Evolutionary conservation across 1,140 invertebrate species (phyloP).

Genomic region (Trachymyrmex cornetzi): DNA sequence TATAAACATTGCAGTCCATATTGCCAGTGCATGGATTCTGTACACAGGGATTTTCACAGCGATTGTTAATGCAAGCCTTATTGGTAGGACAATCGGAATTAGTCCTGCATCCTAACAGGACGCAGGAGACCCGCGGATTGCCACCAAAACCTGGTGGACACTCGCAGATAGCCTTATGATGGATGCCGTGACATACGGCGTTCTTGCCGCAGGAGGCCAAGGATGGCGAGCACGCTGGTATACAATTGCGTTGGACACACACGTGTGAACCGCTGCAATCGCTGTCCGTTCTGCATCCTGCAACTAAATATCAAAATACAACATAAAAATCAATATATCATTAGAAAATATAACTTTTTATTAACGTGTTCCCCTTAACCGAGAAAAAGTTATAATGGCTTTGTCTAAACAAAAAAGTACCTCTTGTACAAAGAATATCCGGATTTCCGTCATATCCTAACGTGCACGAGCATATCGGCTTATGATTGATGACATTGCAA

Average conservation of each 20-base stretch:
- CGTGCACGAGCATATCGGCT: constrained; percentile 93
- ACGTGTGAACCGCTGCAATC: constrained; percentile 92
- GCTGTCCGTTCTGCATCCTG: constrained; percentile 91
- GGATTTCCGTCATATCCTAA: constrained; percentile 94
- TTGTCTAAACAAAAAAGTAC: constrained; percentile 74
- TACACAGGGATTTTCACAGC: constrained; percentile 92
- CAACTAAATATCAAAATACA: constrained; percentile 75
- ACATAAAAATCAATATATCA: background rate
- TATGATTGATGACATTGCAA: constrained; percentile 93
- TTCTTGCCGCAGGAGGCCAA: constrained; percentile 90
- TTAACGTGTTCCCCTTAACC: background rate
- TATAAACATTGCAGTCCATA: constrained; percentile 92
- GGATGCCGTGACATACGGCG: constrained; percentile 92
- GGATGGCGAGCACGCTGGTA: constrained; percentile 91
- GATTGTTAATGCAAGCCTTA: constrained; percentile 92
- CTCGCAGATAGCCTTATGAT: constrained; percentile 93
- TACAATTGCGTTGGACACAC: constrained; percentile 93
- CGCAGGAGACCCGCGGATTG: constrained; percentile 92
- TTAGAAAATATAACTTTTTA: background rate
- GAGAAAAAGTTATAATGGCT: background rate
- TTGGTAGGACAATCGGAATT: constrained; percentile 92
- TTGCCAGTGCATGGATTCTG: constrained; percentile 90
- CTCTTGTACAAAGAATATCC: constrained; percentile 91
- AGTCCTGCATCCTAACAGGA: constrained; percentile 91
- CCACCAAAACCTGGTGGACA: constrained; percentile 93